Percentiles rank a stretch among this genome's conserved stretches.
phyloP scores from a whole-genome alignment of 2,888 invertebrate species.

The Hyposoter didymator region DNA sequence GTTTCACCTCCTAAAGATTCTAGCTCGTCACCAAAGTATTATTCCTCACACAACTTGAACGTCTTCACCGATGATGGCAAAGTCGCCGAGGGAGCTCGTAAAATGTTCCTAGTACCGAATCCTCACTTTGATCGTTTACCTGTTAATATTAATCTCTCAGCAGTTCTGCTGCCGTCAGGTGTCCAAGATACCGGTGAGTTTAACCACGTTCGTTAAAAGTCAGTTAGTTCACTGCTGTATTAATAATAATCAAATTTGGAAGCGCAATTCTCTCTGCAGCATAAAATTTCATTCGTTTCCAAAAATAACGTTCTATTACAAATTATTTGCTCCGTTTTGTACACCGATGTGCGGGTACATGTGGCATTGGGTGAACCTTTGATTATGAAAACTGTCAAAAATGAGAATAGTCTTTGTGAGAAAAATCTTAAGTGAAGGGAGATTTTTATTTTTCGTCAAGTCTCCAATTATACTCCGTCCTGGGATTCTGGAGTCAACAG shows the following conservation, averaged over 20 bases:
- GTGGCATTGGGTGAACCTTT: no score
- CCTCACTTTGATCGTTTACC: constrained; percentile 94
- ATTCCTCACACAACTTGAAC: constrained; percentile 93
- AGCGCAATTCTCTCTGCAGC: background rate
- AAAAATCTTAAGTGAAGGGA: no score
- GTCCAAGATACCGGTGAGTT: constrained; percentile 89
- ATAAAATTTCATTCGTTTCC: background rate
- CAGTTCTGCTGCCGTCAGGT: constrained; percentile 94
- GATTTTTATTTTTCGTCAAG: no score
- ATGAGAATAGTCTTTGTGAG: no score
- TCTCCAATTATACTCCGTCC: no score
- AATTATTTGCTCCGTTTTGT: background rate
- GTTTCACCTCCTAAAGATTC: constrained; percentile 87
- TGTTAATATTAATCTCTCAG: constrained; percentile 93
- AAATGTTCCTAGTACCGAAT: constrained; percentile 90
- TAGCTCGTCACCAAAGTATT: constrained; percentile 88
- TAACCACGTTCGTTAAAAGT: background rate
- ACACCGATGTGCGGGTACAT: no score
- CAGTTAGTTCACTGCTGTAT: background rate
- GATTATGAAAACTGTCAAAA: no score
- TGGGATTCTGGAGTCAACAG: no score
- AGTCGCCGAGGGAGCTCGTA: constrained; percentile 89
- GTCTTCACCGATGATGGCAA: constrained; percentile 91
- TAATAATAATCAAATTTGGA: background rate
- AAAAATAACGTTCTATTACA: background rate